These are phyloP conservation scores for Tichodroma muraria DNA, from an alignment of 2,113 vertebrate species.

Conservation along the genomic window DNA sequence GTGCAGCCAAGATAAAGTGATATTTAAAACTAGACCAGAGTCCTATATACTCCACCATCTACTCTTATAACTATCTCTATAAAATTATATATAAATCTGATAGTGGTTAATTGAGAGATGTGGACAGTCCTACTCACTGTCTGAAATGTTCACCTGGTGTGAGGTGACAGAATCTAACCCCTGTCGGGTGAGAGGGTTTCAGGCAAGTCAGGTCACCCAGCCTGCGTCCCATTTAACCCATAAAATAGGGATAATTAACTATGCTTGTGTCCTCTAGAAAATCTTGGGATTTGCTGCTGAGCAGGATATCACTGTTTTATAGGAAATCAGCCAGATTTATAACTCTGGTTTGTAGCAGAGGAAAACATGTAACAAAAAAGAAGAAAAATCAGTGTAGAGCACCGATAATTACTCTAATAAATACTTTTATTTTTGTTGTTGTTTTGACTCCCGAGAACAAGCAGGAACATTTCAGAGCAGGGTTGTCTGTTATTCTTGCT, in stretches of 20 bases:
- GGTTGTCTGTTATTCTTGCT: background rate
- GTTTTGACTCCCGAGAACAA: background rate
- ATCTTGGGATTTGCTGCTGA: background rate
- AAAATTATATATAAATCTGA: background rate
- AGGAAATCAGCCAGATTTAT: background rate
- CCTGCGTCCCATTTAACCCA: background rate
- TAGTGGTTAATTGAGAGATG: background rate
- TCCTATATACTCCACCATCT: background rate
- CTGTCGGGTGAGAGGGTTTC: background rate
- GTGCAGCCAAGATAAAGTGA: background rate
- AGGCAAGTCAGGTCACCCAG: background rate
- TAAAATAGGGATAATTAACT: background rate
- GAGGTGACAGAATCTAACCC: background rate
- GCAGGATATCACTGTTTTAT: background rate
- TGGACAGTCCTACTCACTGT: background rate
- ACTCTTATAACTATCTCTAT: background rate
- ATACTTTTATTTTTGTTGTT: background rate
- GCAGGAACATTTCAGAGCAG: background rate
- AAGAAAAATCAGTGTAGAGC: background rate
- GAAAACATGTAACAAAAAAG: background rate
- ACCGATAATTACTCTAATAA: background rate
- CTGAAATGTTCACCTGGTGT: background rate
- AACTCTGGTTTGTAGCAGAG: background rate
- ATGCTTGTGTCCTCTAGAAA: background rate
- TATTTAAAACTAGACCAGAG: background rate